These are phyloP conservation scores for Astatotilapia flaviijosephi DNA, from an alignment of 2,113 vertebrate genomes.

Conservation along the genomic window DNA sequence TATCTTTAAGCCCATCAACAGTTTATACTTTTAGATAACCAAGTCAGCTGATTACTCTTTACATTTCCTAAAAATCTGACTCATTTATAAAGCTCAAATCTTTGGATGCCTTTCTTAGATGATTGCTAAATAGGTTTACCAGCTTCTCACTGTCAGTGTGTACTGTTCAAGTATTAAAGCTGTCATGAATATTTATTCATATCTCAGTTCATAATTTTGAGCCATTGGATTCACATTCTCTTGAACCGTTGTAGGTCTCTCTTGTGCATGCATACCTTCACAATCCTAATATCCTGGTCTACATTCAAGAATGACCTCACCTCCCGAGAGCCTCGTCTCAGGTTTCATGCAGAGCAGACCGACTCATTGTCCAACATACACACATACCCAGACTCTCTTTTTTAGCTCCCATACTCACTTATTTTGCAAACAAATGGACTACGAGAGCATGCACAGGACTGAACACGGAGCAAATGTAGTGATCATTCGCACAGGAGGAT, in stretches of 20 bases:
- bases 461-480: neutral
- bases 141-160: neutral
- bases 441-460: neutral
- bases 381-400: neutral
- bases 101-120: neutral
- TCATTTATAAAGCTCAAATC: neutral
- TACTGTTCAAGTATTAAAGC: accelerated
- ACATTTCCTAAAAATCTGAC: neutral
- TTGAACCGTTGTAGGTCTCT: neutral
- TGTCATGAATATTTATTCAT: accelerated
- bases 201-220: neutral
- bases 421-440: neutral
- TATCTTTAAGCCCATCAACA: neutral
- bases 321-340: conserved; percentile 21
- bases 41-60: neutral
- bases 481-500: neutral
- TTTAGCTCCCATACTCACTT: neutral
- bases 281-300: conserved; percentile 14
- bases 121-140: neutral
- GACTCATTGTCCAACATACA: neutral
- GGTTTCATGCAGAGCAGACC: conserved; percentile 39
- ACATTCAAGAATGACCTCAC: conserved; percentile 54
- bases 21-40: neutral
- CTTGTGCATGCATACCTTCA: neutral
- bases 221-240: too few species aligned